These are phyloP conservation scores for Eutolmus rufibarbis DNA, from an alignment of 2,888 invertebrate genomes.

Conservation along the genomic window DNA sequence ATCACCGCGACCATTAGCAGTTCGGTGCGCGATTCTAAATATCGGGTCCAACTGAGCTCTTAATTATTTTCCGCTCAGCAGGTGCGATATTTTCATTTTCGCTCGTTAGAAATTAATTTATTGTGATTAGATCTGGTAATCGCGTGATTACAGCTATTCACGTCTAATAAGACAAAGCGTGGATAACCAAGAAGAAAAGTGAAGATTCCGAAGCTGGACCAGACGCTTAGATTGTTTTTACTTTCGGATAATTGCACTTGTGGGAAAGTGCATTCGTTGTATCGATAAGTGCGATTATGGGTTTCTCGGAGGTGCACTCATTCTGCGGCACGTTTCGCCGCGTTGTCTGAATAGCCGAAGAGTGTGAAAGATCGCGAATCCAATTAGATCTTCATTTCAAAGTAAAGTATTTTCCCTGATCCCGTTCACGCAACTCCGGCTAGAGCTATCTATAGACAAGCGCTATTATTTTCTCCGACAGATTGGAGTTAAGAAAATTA, in stretches of 20 bases:
- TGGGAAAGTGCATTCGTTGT: not conserved
- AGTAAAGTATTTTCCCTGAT: not conserved
- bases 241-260: not conserved
- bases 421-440: not conserved
- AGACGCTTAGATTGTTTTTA: constrained; percentile 5
- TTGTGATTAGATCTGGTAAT: not conserved
- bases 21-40: not conserved
- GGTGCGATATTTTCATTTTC: not conserved
- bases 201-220: not conserved
- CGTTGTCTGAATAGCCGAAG: not conserved
- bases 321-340: not conserved
- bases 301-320: not conserved
- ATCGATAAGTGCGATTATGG: not conserved
- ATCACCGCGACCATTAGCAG: not conserved
- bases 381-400: not conserved
- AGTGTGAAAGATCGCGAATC: not conserved
- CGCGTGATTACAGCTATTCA: not conserved
- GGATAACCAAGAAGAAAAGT: not conserved
- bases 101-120: not conserved
- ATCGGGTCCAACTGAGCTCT: not conserved
- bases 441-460: not conserved
- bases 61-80: not conserved
- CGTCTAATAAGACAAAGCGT: not conserved
- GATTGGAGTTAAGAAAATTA: not conserved
- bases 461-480: not conserved